Evolutionary conservation across 2,797 vertebrate species (phyloP).

Genomic region (Epinephelus coioides): DNA sequence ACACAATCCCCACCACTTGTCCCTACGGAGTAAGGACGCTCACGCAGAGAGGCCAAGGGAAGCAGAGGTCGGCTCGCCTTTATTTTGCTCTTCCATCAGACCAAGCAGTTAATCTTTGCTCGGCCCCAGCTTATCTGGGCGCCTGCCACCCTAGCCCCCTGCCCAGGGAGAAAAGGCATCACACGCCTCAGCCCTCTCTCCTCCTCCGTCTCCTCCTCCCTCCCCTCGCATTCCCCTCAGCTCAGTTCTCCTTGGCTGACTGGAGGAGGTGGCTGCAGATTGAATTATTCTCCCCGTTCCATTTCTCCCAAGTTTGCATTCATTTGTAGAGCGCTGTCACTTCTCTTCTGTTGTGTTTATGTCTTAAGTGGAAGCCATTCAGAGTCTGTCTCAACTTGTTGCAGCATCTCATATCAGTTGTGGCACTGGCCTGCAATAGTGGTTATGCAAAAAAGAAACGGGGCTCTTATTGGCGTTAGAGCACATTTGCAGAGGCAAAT

Average conservation of each 20-base stretch:
- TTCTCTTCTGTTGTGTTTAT: slow-evolving; percentile 76
- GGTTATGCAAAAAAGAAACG: slow-evolving; percentile 51
- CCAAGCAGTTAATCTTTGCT: slow-evolving; percentile 82
- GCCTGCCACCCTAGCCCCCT: slow-evolving; percentile 69
- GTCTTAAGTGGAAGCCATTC: slow-evolving; percentile 73
- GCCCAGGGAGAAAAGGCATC: slow-evolving; percentile 71
- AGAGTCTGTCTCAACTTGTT: slow-evolving; percentile 71
- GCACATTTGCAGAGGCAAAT: slow-evolving; percentile 50
- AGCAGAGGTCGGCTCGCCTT: slow-evolving; percentile 70
- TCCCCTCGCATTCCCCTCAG: slow-evolving; percentile 36
- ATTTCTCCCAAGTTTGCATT: slow-evolving; percentile 76
- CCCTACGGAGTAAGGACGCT: slow-evolving; percentile 57
- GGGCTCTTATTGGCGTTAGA: slow-evolving; percentile 56
- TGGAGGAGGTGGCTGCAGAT: slow-evolving; percentile 76
- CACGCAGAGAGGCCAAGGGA: slow-evolving; percentile 68
- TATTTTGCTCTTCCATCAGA: slow-evolving; percentile 78
- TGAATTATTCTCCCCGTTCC: slow-evolving; percentile 79
- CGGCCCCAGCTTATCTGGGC: slow-evolving; percentile 80
- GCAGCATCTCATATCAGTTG: slow-evolving; percentile 58
- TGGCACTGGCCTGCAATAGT: slow-evolving; percentile 53
- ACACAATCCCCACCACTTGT: slow-evolving; percentile 59
- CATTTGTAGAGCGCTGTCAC: slow-evolving; percentile 72
- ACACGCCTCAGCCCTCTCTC: slow-evolving; percentile 50
- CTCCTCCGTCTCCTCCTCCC: slow-evolving; percentile 36
- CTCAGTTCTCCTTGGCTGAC: slow-evolving; percentile 70